Base-by-base conservation (phyloP, 2,888 invertebrate species). In the Mechanitis messenoides region DNA sequence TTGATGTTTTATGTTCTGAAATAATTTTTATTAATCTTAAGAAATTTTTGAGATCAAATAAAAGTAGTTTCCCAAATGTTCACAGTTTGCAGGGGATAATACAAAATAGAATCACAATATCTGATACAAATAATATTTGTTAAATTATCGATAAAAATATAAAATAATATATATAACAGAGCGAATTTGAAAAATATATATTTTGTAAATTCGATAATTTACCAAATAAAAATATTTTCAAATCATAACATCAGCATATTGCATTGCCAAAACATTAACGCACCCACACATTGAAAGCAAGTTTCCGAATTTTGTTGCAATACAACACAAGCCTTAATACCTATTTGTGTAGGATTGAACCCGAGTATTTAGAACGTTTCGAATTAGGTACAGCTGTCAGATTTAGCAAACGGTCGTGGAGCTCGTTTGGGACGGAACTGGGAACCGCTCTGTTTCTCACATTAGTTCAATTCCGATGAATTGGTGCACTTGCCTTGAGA, bases 391-490 rank as follows among this genome's bases (percentile, higher is more conserved):
- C 80, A 84, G 81, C 82, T 83, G 82, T 83, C 82, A 83, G 82
- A 82, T 82, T 81, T 81, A 76, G 80, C 80, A 81, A 84, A 83
- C 81, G 79, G 76, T 80, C 73, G 77, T 76, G 68, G 67, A 67
- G 73, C 76, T 76, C 77, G 80, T 78, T 83, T 78, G 74, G 70
- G 67, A 68, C 70, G 74, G 72, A 75, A 74, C 72, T 75, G 64
- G 73, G 72, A 74, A 73, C 68, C 76, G 78, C 77, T 82, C 76
- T 76, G 81, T 81, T 84, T 78, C 85, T 81, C 85, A 78, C 81
- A 83, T 86, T 86, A 87, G 78, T 83, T 80, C 82, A 78, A 77
- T 81, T 74, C 76, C 77, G 72, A 79, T 83, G 81, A 83, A 82
- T 81, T 77, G 78, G 74, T 71, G 72, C 79, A 75, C 73, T 78